A percentile compares a stretch with the other conserved stretches of the same genome.
These are phyloP conservation scores for Pyxicephalus adspersus DNA, from an alignment of 2,113 vertebrate species.

Conservation along the genomic window DNA sequence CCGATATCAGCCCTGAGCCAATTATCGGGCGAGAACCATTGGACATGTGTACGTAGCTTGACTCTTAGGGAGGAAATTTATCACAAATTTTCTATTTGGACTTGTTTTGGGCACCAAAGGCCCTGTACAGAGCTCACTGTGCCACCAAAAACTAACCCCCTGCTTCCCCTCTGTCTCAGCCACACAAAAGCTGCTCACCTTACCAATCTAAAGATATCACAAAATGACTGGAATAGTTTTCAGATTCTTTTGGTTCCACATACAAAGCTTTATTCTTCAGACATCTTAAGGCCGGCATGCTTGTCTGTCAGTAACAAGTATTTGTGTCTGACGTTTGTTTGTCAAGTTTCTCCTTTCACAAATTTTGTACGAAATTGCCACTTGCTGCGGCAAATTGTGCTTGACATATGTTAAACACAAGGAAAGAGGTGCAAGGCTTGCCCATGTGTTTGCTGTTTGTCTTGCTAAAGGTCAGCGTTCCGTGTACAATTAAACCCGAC, in stretches of 20 bases:
- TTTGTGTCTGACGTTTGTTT: constrained; percentile 15
- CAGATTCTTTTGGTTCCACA: not conserved
- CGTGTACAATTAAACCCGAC: constrained; percentile 43
- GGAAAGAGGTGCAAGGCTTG: not conserved
- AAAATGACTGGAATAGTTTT: not conserved
- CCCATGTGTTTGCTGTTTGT: constrained; percentile 43
- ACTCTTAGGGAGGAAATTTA: too few species aligned
- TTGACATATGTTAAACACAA: constrained; percentile 32
- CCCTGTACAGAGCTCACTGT: too few species aligned
- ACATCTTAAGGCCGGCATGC: not conserved
- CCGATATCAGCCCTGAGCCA: too few species aligned
- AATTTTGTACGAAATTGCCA: not conserved
- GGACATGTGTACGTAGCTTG: too few species aligned
- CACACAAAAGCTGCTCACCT: not conserved
- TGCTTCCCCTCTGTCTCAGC: not conserved
- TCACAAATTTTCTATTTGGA: too few species aligned
- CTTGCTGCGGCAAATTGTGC: constrained; percentile 29
- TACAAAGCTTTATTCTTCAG: not conserved
- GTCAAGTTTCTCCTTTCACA: constrained; percentile 3
- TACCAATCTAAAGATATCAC: not conserved
- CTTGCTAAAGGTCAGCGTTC: constrained; percentile 45
- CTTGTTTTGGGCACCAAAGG: too few species aligned
- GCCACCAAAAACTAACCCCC: too few species aligned
- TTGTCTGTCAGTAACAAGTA: not conserved
- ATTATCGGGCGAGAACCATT: too few species aligned